These are phyloP conservation scores for Erpobdella octoculata DNA, from an alignment of 2,888 invertebrate genomes.

Conservation along the genomic window DNA sequence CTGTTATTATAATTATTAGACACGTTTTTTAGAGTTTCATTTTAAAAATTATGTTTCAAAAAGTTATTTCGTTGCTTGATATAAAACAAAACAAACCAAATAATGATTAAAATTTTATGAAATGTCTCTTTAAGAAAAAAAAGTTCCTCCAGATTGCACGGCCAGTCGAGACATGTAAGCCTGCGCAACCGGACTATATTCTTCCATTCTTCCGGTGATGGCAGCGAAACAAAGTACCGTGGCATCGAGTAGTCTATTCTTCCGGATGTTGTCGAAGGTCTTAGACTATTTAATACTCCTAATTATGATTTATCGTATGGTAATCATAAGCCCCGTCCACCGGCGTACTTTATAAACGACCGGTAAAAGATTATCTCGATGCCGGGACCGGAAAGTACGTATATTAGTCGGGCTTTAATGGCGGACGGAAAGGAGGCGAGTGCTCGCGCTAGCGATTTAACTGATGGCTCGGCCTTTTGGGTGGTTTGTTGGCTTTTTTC, in stretches of 20 bases:
- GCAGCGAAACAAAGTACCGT: neutral
- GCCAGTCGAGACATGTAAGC: no score
- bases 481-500: no score
- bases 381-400: neutral
- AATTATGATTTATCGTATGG: conserved; percentile 25
- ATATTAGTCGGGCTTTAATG: conserved; percentile 5
- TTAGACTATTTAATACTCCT: conserved; percentile 22
- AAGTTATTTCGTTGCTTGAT: no score
- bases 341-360: conserved; percentile 10
- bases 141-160: no score
- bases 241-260: neutral
- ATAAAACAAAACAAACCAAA: no score
- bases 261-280: conserved; percentile 4
- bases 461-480: no score
- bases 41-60: no score
- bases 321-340: neutral
- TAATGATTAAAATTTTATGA: no score
- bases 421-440: conserved; percentile 12
- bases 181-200: neutral
- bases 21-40: no score
- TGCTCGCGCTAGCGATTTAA: no score
- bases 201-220: neutral
- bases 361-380: neutral
- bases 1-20: no score
- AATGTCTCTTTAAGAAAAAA: no score